phyloP scores from a whole-genome alignment of 2,113 vertebrate species.

The Sinocyclocheilus anshuiensis region DNA sequence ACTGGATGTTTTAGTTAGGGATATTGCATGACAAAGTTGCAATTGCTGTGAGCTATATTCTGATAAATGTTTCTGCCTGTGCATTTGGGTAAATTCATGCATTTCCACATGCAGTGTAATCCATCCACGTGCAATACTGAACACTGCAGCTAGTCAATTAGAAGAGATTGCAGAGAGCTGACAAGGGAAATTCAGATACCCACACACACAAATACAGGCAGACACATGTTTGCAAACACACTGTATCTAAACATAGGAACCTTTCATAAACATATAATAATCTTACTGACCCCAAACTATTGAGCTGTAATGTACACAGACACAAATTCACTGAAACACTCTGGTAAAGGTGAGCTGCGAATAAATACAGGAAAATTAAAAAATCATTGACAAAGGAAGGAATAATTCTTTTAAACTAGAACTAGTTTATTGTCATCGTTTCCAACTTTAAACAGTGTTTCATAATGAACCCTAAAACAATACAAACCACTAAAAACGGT shows the following conservation, averaged over 20 bases:
- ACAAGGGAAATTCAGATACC: conserved; percentile 19
- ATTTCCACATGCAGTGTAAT: conserved; percentile 33
- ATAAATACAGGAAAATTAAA: neutral
- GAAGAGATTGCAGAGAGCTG: conserved; percentile 8
- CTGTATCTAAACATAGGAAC: neutral
- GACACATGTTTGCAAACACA: neutral
- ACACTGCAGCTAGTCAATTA: conserved; percentile 8
- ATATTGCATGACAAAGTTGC: conserved; percentile 32
- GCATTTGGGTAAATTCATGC: conserved; percentile 37
- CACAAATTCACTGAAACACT: neutral
- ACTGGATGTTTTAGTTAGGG: conserved; percentile 9
- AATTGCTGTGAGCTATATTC: neutral
- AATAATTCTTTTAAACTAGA: conserved; percentile 67
- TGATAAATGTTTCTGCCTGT: conserved; percentile 35
- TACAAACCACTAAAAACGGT: conserved; percentile 77
- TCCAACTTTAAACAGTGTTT: conserved; percentile 71
- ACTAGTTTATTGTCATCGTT: conserved; percentile 79
- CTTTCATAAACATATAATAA: too few relatives aligned
- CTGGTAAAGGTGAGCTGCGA: neutral
- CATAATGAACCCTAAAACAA: conserved; percentile 79
- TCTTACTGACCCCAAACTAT: too few relatives aligned
- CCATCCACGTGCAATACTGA: conserved; percentile 37
- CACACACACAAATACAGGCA: conserved; percentile 12
- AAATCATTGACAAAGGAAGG: conserved; percentile 47
- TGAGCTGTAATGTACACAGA: neutral